Evolutionary conservation across 1,140 invertebrate genomes (phyloP).

Genomic region (Drosophila tristis): DNA sequence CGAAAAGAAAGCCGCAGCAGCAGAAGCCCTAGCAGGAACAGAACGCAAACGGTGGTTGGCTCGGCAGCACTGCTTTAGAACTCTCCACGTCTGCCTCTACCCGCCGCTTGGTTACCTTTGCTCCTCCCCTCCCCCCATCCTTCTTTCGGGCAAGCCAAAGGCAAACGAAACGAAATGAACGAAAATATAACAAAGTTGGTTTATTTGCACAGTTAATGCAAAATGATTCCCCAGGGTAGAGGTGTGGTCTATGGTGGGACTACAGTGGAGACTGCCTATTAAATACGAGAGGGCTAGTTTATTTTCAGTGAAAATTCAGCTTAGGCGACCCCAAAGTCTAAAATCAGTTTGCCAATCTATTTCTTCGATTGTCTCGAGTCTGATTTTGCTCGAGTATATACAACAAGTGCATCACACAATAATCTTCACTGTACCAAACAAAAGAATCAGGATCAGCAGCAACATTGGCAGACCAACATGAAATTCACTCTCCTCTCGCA

Average conservation of each 20-base stretch:
- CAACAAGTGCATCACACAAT: too few species aligned
- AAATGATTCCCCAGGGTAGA: constrained; percentile 74
- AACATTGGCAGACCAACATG: background rate
- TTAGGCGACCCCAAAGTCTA: too few species aligned
- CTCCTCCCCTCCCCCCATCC: background rate
- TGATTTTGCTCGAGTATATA: too few species aligned
- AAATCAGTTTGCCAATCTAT: too few species aligned
- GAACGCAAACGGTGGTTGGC: constrained; percentile 32
- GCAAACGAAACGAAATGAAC: constrained; percentile 77
- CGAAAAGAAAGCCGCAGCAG: constrained; percentile 56
- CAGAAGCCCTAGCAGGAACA: constrained; percentile 51
- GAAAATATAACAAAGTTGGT: constrained; percentile 83
- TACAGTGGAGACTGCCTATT: constrained; percentile 20
- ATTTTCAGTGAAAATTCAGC: too few species aligned
- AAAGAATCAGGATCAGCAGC: background rate
- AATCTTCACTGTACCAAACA: too few species aligned
- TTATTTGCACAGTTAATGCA: constrained; percentile 81
- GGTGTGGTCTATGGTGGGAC: constrained; percentile 35
- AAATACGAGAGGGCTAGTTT: too few species aligned
- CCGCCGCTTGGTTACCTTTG: background rate
- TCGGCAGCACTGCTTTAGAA: constrained; percentile 31
- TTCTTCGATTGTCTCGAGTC: too few species aligned
- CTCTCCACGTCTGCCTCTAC: background rate
- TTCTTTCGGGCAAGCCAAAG: constrained; percentile 51
- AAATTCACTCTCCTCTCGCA: constrained; percentile 12